Evolutionary conservation across 2,797 vertebrate genomes (phyloP), one percentile per base, ranked within the genome.

Genomic region (Cryptoprocta ferox): DNA sequence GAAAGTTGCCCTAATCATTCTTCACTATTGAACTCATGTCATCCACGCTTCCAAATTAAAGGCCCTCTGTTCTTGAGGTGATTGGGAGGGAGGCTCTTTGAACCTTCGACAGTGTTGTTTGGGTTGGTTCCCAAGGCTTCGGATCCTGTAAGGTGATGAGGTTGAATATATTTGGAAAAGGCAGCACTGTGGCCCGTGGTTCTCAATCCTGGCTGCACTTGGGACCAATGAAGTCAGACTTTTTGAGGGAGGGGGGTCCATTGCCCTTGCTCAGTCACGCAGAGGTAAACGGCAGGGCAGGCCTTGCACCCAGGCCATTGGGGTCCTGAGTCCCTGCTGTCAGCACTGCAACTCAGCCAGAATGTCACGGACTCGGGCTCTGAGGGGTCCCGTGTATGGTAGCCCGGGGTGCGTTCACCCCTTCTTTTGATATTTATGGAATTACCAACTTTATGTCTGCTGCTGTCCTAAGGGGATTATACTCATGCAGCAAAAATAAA

Each of bases 321-420:
- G 78, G 10, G 30, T 68, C 37, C 24, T 0, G 2, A n/a, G 53
- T 76, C 19, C 11, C 53, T 7, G 19, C 5, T 6, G 6, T 65
- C 16, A 30, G 63, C 28, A 10, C 56, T 13, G 0, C 13, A 21
- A 24, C 45, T 45, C 61, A 37, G 80, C 76, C 45, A 39, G 73
- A 24, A 19, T 53, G 84, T 10, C 13, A 37, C 59, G 5, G 5
- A 50, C n/a, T 30, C 37, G 21, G n/a, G 6, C 6, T 13, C 50
- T 21, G 2, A 1, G 1, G 28, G 21, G 30, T 42, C 37, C 42
- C 63, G 0, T 1, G 2, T 3, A 0, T 0, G 2, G 53, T 19
- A 48, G 37, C 18, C 3, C 1, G 15, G 24, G 59, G 35, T 6
- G 15, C 30, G 0, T 19, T 35, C 6, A 12, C 6, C 19, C 28